Evolutionary conservation across 2,888 invertebrate genomes (phyloP).

Genomic region (Adelognathus sp.): DNA sequence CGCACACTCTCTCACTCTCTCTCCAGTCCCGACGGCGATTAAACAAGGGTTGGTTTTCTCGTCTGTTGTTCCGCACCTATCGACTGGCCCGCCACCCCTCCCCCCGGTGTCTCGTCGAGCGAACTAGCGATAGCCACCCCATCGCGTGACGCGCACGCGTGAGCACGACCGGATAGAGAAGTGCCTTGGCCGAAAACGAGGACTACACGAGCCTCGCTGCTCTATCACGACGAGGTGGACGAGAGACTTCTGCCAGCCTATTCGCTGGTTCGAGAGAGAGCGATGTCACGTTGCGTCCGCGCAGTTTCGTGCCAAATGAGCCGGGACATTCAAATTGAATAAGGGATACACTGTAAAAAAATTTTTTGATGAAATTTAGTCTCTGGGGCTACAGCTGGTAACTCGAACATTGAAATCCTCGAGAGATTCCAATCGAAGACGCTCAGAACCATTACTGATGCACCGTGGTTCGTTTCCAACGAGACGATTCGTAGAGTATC

Average conservation of each 20-base stretch:
- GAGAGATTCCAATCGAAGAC: too few species aligned
- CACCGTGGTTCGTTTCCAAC: too few species aligned
- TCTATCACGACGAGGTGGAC: constrained; percentile 4
- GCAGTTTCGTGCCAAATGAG: not conserved
- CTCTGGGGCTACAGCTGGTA: too few species aligned
- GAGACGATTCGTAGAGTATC: too few species aligned
- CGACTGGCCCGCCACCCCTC: constrained; percentile 76
- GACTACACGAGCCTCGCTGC: constrained; percentile 1
- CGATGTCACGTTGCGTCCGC: constrained; percentile 18
- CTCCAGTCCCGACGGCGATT: constrained; percentile 58
- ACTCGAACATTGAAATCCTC: too few species aligned
- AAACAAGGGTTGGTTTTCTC: constrained; percentile 68
- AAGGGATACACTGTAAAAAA: too few species aligned
- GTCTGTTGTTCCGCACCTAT: constrained; percentile 69
- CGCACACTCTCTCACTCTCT: constrained; percentile 45
- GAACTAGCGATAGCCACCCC: constrained; percentile 64
- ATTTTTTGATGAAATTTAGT: too few species aligned
- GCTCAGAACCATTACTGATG: too few species aligned
- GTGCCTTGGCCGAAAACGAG: constrained; percentile 42
- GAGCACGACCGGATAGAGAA: constrained; percentile 8
- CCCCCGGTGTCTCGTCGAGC: constrained; percentile 68
- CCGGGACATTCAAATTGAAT: constrained; percentile 42
- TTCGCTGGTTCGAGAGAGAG: not conserved
- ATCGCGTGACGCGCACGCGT: constrained; percentile 61
- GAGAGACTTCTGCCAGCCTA: not conserved